These are phyloP conservation scores for Shinisaurus crocodilurus DNA, from an alignment of 2,113 vertebrate species.

Conservation along the genomic window DNA sequence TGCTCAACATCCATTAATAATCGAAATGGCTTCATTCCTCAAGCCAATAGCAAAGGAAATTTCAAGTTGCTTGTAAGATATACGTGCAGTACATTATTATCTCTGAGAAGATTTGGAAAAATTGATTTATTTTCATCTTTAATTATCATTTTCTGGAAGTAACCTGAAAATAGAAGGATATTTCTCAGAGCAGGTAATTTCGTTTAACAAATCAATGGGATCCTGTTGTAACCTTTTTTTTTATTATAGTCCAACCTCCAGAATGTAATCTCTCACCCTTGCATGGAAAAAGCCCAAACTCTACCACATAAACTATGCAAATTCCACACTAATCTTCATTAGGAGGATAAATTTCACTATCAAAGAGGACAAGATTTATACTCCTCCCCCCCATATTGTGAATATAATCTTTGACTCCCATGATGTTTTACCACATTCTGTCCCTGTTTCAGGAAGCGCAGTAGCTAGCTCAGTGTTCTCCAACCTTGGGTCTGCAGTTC, in stretches of 20 bases:
- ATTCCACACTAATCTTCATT: neutral
- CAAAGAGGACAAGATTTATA: neutral
- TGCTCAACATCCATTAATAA: slow-evolving; percentile 41
- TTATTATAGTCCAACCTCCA: neutral
- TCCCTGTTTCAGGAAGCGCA: neutral
- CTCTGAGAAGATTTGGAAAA: slow-evolving; percentile 43
- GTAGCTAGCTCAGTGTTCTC: neutral
- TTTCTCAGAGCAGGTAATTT: slow-evolving; percentile 30
- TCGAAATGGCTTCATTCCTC: slow-evolving; percentile 39
- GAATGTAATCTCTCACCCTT: neutral
- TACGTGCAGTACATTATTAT: slow-evolving; percentile 52
- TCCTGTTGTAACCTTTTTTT: slow-evolving; percentile 37
- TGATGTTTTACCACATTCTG: neutral
- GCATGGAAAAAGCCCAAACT: neutral
- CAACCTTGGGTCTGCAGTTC: too few relatives aligned
- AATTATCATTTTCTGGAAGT: slow-evolving; percentile 54
- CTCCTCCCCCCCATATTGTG: neutral
- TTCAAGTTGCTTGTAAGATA: slow-evolving; percentile 46
- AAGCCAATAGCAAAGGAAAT: slow-evolving; percentile 51
- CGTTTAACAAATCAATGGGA: slow-evolving; percentile 45
- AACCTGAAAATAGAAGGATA: slow-evolving; percentile 27
- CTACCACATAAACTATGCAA: neutral
- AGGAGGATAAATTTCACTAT: neutral
- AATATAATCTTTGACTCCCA: neutral
- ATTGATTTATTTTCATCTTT: slow-evolving; percentile 60